These are phyloP conservation scores for Enoplolaimus lenunculus DNA, from an alignment of 2,888 invertebrate species.

Conservation along the genomic window DNA sequence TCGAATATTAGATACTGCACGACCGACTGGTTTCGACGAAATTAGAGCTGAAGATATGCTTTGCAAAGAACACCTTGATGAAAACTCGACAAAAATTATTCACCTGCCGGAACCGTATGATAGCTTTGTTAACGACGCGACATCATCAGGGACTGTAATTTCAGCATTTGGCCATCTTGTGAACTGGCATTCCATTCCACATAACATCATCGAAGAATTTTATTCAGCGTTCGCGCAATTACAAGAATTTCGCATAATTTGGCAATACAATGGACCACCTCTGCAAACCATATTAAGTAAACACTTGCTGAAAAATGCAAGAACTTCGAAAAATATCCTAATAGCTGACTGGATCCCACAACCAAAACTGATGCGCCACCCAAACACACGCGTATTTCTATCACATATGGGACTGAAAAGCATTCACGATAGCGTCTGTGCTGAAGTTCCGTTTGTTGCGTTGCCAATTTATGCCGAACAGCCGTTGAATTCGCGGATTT, in stretches of 20 bases:
- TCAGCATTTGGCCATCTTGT: constrained; percentile 26
- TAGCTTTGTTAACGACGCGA: constrained; percentile 23
- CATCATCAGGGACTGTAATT: constrained; percentile 25
- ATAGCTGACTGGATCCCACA: constrained; percentile 27
- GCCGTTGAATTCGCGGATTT: constrained; percentile 24
- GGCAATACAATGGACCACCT: constrained; percentile 23
- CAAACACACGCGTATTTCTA: constrained; percentile 25
- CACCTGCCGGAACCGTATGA: constrained; percentile 10
- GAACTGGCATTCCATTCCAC: constrained; percentile 24
- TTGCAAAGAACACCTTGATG: not conserved
- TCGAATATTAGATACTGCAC: not conserved
- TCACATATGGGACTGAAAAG: constrained; percentile 29
- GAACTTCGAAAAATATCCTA: not conserved
- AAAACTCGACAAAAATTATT: not conserved
- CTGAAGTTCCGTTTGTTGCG: constrained; percentile 27
- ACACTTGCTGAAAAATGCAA: no score
- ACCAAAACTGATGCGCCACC: constrained; percentile 25
- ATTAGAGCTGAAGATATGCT: not conserved
- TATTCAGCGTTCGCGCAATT: not conserved
- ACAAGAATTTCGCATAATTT: constrained; percentile 23
- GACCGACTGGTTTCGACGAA: not conserved
- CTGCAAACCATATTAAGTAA: not conserved
- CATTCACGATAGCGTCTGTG: constrained; percentile 24
- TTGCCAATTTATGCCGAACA: constrained; percentile 31
- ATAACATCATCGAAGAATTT: constrained; percentile 15